Conservation (phyloP, 1,140 invertebrate genomes). For the Lysiphlebus fabarum region DNA sequence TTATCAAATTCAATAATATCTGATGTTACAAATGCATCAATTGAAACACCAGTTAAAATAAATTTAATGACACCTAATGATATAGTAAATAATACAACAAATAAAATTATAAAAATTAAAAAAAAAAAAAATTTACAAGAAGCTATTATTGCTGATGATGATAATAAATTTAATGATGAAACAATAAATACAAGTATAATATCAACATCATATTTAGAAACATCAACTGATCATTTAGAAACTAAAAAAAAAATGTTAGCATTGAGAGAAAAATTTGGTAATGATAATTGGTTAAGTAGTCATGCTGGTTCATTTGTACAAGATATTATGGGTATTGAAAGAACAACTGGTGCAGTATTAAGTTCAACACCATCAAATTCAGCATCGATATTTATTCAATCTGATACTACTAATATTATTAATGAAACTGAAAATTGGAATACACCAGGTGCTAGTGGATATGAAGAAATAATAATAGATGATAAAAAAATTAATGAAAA, state of each 20-base stretch:
- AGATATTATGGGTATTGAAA: slow-evolving; percentile 56
- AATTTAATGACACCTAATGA: slow-evolving; percentile 20
- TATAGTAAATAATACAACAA: slow-evolving; percentile 23
- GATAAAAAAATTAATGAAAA: slow-evolving; percentile 15
- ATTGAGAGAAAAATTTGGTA: slow-evolving; percentile 58
- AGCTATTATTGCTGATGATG: slow-evolving; percentile 44
- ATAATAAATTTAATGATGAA: slow-evolving; percentile 29
- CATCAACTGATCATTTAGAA: slow-evolving; percentile 56
- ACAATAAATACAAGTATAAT: slow-evolving; percentile 3
- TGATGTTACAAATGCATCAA: neutral
- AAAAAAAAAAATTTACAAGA: slow-evolving; percentile 37
- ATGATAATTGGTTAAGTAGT: slow-evolving; percentile 60
- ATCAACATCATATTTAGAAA: slow-evolving; percentile 30
- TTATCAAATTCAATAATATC: neutral
- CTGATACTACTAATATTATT: neutral
- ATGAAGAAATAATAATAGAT: neutral
- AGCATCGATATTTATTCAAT: neutral
- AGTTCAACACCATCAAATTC: neutral
- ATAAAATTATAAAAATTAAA: slow-evolving; percentile 26
- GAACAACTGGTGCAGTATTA: neutral
- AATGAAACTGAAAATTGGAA: neutral
- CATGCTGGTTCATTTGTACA: slow-evolving; percentile 57
- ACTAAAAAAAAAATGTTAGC: slow-evolving; percentile 62
- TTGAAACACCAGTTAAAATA: slow-evolving; percentile 1
- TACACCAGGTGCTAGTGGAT: neutral